These are phyloP conservation scores for Peromyscus eremicus DNA, from an alignment of 2,797 vertebrate genomes.

Conservation along the genomic window DNA sequence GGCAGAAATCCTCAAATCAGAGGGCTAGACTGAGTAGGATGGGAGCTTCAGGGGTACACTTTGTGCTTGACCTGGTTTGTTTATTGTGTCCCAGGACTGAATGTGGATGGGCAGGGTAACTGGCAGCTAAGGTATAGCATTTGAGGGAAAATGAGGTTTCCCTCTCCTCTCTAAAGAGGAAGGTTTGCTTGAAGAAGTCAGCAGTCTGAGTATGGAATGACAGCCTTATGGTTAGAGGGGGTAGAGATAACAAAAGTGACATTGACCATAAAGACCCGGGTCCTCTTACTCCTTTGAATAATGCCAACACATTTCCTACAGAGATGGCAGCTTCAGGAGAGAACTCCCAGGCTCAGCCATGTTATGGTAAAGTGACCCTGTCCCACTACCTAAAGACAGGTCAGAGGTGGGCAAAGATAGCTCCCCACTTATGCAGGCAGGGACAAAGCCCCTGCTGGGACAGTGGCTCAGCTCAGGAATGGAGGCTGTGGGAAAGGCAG, in stretches of 20 bases:
- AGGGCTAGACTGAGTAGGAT: neutral
- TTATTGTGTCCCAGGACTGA: neutral
- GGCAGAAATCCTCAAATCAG: conserved; percentile 50
- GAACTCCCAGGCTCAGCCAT: neutral
- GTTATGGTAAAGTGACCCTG: neutral
- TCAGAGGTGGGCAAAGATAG: neutral
- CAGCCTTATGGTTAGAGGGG: neutral
- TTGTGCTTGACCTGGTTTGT: neutral
- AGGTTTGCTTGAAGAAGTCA: conserved; percentile 22
- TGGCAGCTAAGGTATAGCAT: neutral
- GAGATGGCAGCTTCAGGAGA: neutral
- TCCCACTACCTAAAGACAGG: neutral
- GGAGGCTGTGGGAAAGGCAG: neutral
- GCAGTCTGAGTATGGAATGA: neutral
- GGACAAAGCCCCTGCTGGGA: neutral
- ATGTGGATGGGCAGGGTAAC: neutral
- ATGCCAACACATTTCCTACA: neutral
- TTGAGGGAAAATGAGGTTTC: neutral
- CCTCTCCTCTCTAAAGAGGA: neutral
- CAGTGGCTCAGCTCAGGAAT: neutral
- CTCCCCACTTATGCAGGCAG: neutral
- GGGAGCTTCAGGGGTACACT: neutral
- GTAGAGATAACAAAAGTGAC: neutral
- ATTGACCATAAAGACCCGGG: neutral
- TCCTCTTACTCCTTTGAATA: neutral